A percentile compares a stretch with the other conserved stretches of the same genome.
Conservation (phyloP, 1,140 invertebrate genomes). For the Drosophila nannoptera region DNA sequence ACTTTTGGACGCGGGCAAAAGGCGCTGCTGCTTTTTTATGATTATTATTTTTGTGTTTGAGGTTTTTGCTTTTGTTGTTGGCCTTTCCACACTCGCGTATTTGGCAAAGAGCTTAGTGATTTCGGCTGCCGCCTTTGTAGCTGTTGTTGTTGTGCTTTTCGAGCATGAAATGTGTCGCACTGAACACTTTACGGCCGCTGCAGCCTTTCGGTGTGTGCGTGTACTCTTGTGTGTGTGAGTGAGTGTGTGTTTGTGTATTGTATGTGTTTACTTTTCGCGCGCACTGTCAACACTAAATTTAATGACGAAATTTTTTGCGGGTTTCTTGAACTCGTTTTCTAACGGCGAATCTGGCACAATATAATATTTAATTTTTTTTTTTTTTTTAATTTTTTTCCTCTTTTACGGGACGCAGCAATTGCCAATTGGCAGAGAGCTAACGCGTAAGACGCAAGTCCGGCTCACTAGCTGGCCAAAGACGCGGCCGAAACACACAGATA, state of each 20-base stretch:
- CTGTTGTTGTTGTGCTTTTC: conserved; percentile 56
- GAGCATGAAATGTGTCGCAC: conserved; percentile 67
- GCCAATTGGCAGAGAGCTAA: conserved; percentile 3
- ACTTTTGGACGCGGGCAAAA: conserved; percentile 25
- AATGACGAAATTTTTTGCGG: conserved; percentile 21
- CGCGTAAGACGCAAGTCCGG: conserved; percentile 47
- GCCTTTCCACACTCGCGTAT: conserved; percentile 40
- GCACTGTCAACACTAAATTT: conserved; percentile 43
- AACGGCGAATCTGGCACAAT: not conserved
- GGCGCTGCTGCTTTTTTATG: conserved; percentile 21
- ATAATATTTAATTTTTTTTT: not conserved
- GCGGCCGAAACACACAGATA: not conserved
- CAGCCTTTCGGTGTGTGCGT: conserved; percentile 42
- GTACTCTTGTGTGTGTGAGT: conserved; percentile 10
- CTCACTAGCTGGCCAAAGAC: conserved; percentile 28
- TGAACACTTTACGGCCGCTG: conserved; percentile 63
- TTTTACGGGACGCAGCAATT: conserved; percentile 10
- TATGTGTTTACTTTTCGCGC: conserved; percentile 54
- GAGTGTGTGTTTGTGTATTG: conserved; percentile 20
- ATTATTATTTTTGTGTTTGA: conserved; percentile 24
- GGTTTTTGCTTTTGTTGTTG: conserved; percentile 19
- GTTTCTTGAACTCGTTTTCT: conserved; percentile 23
- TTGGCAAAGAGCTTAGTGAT: conserved; percentile 46
- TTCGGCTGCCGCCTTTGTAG: conserved; percentile 17
- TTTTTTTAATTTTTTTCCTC: conserved; percentile 4